Evolutionary conservation across 2,113 vertebrate genomes (phyloP).

Genomic region (Aspidoscelis tigris): DNA sequence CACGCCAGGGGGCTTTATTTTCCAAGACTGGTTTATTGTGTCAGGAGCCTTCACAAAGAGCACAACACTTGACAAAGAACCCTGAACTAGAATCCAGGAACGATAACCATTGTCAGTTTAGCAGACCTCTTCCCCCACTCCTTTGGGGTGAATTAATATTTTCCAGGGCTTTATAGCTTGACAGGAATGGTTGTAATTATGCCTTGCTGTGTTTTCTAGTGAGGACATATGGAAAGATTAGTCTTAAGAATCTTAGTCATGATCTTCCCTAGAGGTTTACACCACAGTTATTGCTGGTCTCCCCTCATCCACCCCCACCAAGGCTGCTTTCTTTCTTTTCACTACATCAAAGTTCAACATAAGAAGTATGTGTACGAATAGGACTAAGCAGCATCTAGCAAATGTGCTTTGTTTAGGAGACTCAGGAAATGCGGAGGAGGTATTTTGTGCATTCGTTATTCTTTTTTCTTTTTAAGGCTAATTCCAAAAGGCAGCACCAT

Average conservation of each 20-base stretch:
- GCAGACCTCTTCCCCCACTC: conserved; percentile 27
- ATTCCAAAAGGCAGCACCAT: not conserved
- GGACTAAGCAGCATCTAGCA: conserved; percentile 34
- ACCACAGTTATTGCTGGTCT: conserved; percentile 4
- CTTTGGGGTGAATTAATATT: conserved; percentile 58
- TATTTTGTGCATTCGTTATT: not conserved
- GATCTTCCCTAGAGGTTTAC: conserved; percentile 44
- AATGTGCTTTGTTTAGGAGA: conserved; percentile 38
- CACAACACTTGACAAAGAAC: conserved; percentile 8
- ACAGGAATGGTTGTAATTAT: conserved; percentile 63
- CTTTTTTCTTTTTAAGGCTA: not conserved
- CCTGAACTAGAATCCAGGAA: not conserved
- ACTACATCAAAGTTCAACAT: conserved; percentile 35
- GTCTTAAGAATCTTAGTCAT: conserved; percentile 60
- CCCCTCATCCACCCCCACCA: not conserved
- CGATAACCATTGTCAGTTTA: not conserved
- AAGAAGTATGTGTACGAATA: conserved; percentile 28
- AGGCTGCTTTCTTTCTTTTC: conserved; percentile 36
- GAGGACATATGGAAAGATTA: conserved; percentile 63
- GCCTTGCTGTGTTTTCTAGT: conserved; percentile 56
- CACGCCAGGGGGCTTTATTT: conserved; percentile 10
- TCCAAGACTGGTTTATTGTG: conserved; percentile 6
- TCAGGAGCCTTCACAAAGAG: conserved; percentile 8
- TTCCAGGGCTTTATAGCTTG: conserved; percentile 35
- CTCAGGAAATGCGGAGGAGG: not conserved